Base-by-base conservation (phyloP, 2,113 vertebrate species). In the Clarias gariepinus region DNA sequence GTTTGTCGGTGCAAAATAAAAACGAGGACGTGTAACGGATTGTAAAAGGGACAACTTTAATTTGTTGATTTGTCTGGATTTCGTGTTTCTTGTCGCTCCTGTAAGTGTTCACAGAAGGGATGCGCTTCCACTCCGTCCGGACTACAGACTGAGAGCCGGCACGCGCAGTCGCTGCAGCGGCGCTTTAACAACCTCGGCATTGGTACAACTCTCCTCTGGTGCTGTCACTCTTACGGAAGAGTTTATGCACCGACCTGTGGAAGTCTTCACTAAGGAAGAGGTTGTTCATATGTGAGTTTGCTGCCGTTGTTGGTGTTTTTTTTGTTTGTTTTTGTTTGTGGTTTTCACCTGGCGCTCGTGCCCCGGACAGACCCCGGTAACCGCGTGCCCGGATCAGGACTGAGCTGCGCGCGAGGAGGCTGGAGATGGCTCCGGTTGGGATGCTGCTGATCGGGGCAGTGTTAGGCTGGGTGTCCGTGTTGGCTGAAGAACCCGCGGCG, bases 371-470 rank as follows among this genome's bases (percentile, higher is more conserved):
- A 66, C 23, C 80, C 60, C 81, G 61, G 41, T 82, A 25, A 25
- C 36, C 36, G 23, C 81, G 81, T 66, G 61, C 41, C 61, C 41
- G 63, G 11, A 19, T 28, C 81, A 66, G 81, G 81, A 82, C 81
- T 66, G 81, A 66, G 52, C 74, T 55, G 52, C 52, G 74, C 74
- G 74, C 74, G 30, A 41, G 57, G 57, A 81, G 87, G 90, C 76
- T 74, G 91, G 91, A 92, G 92, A 98, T 98, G 98, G 94, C 95
- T 95, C 97, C 97, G 95, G 95, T 97, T 96, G 97, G 96, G 93
- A 96, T 96, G 96, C 92, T 98, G 94, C 93, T 96, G 92, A 92
- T 96, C 90, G 87, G 97, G 86, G 91, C 95, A 92, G 92, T 96
- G 93, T 85, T 96, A 94, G 91, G 97, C 87, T 97, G 96, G 95